phyloP scores from a whole-genome alignment of 2,113 vertebrate genomes.

The Connochaetes taurinus region DNA sequence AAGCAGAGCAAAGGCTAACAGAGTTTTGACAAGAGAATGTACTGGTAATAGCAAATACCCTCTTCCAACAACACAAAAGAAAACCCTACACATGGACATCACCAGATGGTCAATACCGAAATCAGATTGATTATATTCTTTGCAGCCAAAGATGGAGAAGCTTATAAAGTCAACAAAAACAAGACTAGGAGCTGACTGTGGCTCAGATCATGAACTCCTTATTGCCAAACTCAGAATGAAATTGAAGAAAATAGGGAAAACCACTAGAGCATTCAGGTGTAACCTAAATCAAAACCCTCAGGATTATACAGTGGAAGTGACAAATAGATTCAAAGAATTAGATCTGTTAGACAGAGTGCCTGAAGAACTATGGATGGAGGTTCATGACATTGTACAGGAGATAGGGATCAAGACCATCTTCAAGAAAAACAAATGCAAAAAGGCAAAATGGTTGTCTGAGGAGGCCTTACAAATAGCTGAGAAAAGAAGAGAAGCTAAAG shows the following conservation, averaged over 20 bases:
- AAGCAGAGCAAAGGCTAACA: background rate
- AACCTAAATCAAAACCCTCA: background rate
- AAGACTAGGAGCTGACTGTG: background rate
- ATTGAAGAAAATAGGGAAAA: background rate
- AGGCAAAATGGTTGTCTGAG: background rate
- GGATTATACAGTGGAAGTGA: rapidly evolving
- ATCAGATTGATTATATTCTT: background rate
- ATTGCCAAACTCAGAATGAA: background rate
- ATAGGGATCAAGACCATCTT: background rate
- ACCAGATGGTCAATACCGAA: rapidly evolving
- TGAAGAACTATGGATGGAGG: background rate
- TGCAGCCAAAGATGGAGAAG: background rate
- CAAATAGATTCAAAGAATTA: background rate
- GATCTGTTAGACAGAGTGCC: background rate
- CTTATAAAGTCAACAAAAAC: background rate
- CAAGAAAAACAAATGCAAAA: background rate
- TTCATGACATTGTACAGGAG: background rate
- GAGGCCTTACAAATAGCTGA: background rate
- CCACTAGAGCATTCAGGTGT: background rate
- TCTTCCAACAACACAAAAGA: background rate
- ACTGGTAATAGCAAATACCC: background rate
- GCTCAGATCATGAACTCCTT: background rate
- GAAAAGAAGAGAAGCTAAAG: background rate
- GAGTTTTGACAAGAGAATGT: background rate
- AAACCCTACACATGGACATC: background rate